Conservation (phyloP, 2,113 vertebrate species). For the Trematocara macrostoma region DNA sequence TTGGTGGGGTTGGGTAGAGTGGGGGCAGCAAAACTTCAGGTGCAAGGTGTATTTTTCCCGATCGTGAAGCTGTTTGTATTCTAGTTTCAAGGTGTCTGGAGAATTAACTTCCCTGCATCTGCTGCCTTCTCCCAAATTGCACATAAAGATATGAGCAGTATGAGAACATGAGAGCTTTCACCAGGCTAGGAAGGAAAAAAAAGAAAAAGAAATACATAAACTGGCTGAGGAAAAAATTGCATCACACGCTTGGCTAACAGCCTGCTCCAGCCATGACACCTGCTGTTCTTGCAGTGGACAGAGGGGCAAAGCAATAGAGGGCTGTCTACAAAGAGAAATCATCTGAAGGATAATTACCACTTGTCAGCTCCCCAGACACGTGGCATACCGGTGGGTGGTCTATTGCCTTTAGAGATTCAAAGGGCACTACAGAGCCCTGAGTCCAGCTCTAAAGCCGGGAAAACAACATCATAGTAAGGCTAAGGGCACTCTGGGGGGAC, state of each 20-base stretch:
- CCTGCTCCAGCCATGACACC: conserved; percentile 5
- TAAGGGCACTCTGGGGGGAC: conserved; percentile 48
- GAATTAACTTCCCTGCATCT: background rate
- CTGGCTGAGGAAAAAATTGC: background rate
- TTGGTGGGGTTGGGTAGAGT: background rate
- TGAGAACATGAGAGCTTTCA: background rate
- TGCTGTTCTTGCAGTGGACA: conserved; percentile 43
- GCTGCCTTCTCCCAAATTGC: background rate
- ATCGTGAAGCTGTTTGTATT: background rate
- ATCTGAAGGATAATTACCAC: conserved; percentile 53
- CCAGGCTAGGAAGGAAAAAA: background rate
- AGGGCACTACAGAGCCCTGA: conserved; percentile 47
- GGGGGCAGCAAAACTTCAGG: background rate
- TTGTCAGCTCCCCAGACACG: conserved; percentile 45
- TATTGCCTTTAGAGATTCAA: conserved; percentile 54
- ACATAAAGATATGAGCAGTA: background rate
- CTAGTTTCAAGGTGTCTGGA: background rate
- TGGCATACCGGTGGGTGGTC: conserved; percentile 45
- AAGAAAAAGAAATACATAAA: background rate
- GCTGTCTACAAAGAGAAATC: conserved; percentile 39
- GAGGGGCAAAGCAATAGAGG: conserved; percentile 1
- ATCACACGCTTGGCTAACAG: background rate
- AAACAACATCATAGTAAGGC: conserved; percentile 52
- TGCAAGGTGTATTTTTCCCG: background rate
- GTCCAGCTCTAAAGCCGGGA: conserved; percentile 31